Base-by-base conservation (phyloP, 2,888 invertebrate genomes). In the Aleiodes testaceus region DNA sequence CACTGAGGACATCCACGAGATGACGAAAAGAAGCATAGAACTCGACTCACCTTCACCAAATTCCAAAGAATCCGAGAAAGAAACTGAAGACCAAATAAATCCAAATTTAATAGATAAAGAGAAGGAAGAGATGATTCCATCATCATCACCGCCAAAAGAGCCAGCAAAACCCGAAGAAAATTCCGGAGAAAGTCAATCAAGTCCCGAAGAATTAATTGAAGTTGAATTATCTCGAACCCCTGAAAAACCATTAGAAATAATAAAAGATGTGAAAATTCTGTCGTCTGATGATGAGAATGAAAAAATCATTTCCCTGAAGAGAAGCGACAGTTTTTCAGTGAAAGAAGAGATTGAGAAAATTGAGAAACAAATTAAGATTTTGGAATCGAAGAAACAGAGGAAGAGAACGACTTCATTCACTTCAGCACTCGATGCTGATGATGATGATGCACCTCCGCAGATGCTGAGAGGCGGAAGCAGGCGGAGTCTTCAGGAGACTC, bases 191-290 rank as follows among this genome's bases (percentile, higher is more conserved):
- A 9, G n/a, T 16, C 20, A 53, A 1, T 26, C 26, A 26, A 26
- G 26, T 26, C 26, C 26, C 14, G 59, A 20, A 9, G 16, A 30
- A 55, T 30, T 36, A n/a, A 20, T 30, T 9, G 18, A 53, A 12
- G 36, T 22, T 45, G 65, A 67, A n/a, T 30, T 59, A 9, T 64
- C 59, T 6, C 14, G 52, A 75, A 36, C 72, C 73, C 53, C 71
- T 36, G 84, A 89, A 67, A 89, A 59, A 89, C 89, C 74, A 88
- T 87, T 88, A 9, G 90, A 90, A 66, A 81, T 89, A 52, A 84
- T 85, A 11, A 89, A 89, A 73, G 89, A 90, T 3, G 88, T 89
- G 20, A 72, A 74, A 26, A 80, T 89, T 49, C 83, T 85, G 7
- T 88, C 88, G 69, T 89, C 89, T 3, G 88, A 89, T 36, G 74